Evolutionary conservation across 2,888 invertebrate genomes (phyloP).

Genomic region (Latrodectus hesperus): DNA sequence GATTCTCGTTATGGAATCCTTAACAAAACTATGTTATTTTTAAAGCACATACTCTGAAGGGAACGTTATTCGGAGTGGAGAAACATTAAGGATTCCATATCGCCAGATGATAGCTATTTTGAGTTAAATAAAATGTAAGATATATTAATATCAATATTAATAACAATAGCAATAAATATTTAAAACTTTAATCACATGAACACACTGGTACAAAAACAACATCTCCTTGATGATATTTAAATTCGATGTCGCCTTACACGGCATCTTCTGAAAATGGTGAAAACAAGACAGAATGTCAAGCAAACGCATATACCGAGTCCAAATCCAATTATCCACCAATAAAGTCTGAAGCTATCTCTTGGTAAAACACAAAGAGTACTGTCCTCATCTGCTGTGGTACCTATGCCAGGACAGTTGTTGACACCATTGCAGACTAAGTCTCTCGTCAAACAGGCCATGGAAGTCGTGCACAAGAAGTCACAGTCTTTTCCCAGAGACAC

Average conservation of each 20-base stretch:
- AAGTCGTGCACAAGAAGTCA: constrained; percentile 88
- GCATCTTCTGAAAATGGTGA: constrained; percentile 62
- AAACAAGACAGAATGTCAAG: constrained; percentile 54
- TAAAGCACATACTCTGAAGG: too few species aligned
- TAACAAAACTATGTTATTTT: too few species aligned
- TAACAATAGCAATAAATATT: not conserved
- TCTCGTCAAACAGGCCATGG: constrained; percentile 88
- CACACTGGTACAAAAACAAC: not conserved
- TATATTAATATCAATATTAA: too few species aligned
- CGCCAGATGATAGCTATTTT: too few species aligned
- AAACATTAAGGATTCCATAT: too few species aligned
- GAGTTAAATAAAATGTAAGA: too few species aligned
- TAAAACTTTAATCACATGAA: not conserved
- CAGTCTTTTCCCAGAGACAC: constrained; percentile 78
- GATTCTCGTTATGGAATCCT: too few species aligned
- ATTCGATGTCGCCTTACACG: constrained; percentile 62
- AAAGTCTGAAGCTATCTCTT: constrained; percentile 57
- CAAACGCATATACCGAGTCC: constrained; percentile 62
- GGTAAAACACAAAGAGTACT: constrained; percentile 46
- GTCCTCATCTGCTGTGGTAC: constrained; percentile 72
- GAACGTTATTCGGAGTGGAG: too few species aligned
- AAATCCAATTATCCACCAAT: constrained; percentile 69
- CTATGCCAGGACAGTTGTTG: constrained; percentile 81
- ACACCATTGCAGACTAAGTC: constrained; percentile 90
- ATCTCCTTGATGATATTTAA: constrained; percentile 9